A percentile compares a stretch with the other conserved stretches of the same genome.
These are phyloP conservation scores for Cyprinodon tularosa DNA, from an alignment of 2,113 vertebrate species.

Conservation along the genomic window DNA sequence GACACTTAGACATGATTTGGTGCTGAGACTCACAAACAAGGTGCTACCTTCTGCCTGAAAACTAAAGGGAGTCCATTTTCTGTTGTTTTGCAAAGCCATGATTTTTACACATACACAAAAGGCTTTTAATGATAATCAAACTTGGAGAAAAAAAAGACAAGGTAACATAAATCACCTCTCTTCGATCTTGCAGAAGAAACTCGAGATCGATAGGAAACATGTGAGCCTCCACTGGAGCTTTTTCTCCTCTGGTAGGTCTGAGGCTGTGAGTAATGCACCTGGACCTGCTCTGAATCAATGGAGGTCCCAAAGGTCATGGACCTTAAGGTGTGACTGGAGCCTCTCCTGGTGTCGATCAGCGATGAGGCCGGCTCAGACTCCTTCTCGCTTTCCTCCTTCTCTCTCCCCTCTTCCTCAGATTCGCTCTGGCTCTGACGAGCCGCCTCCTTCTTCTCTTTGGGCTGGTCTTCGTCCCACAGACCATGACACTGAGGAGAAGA, in stretches of 20 bases:
- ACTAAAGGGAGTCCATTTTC: neutral
- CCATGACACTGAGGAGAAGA: constrained; percentile 87
- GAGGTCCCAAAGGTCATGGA: constrained; percentile 89
- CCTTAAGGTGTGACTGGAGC: constrained; percentile 84
- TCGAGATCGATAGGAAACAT: constrained; percentile 85
- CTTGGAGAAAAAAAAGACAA: neutral
- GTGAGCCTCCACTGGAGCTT: constrained; percentile 85
- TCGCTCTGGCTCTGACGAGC: constrained; percentile 80
- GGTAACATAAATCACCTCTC: constrained; percentile 80
- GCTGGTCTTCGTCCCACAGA: constrained; percentile 92
- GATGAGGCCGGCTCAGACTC: constrained; percentile 64
- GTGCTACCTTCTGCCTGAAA: neutral
- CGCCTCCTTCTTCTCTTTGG: constrained; percentile 70
- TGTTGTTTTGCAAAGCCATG: neutral
- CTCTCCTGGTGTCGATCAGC: constrained; percentile 73
- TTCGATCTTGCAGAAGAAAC: constrained; percentile 87
- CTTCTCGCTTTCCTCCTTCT: constrained; percentile 40
- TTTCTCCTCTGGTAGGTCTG: constrained; percentile 85
- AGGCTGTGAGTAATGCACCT: constrained; percentile 85
- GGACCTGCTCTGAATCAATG: constrained; percentile 86
- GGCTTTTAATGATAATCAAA: neutral
- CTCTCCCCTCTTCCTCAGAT: constrained; percentile 83
- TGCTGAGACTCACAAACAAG: neutral
- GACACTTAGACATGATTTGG: neutral
- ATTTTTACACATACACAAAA: no score